phyloP scores from a whole-genome alignment of 2,888 invertebrate genomes.

The Temnothorax rugatulus region DNA sequence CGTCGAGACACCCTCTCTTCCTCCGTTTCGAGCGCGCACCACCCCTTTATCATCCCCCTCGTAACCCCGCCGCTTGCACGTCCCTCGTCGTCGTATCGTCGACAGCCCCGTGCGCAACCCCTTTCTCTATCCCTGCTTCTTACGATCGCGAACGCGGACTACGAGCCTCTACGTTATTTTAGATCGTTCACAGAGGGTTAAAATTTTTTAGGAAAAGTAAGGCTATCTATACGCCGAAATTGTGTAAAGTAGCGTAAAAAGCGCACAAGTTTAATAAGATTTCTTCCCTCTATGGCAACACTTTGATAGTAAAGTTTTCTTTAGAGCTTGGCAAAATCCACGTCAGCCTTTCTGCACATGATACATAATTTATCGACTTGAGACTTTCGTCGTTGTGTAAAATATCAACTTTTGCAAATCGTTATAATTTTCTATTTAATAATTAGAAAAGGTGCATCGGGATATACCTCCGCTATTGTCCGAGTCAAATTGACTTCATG shows the following conservation, averaged over 20 bases:
- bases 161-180: conserved; percentile 37
- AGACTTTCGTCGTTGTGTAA: neutral
- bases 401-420: neutral
- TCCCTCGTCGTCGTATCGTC: conserved; percentile 44
- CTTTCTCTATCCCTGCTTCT: conserved; percentile 43
- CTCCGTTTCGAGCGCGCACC: conserved; percentile 54
- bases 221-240: neutral
- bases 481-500: conserved; percentile 20
- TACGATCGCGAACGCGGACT: conserved; percentile 40
- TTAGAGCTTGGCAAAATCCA: neutral
- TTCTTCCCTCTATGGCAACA: neutral
- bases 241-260: neutral
- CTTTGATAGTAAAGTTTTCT: neutral
- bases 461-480: neutral
- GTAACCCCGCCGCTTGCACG: conserved; percentile 16
- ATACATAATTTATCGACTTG: conserved; percentile 12
- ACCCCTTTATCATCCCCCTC: conserved; percentile 47
- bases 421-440: neutral
- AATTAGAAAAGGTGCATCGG: neutral
- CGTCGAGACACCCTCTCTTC: conserved; percentile 59
- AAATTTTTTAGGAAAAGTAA: conserved; percentile 12
- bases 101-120: conserved; percentile 34
- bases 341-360: neutral
- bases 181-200: neutral
- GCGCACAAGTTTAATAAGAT: neutral